Evolutionary conservation across 2,888 invertebrate genomes (phyloP).

Genomic region (Patella ulyssiponensis): DNA sequence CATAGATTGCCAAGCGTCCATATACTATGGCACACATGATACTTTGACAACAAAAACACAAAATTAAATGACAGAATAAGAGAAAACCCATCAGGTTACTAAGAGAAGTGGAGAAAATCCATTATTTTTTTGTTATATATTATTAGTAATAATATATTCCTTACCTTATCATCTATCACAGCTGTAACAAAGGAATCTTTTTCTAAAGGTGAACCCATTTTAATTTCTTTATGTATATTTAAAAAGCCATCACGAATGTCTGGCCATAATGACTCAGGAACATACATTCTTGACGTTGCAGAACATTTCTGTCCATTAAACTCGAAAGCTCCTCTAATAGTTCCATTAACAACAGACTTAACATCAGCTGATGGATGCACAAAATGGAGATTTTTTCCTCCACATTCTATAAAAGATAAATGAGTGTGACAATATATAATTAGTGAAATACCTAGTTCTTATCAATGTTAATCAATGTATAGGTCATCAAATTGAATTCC

Average conservation of each 20-base stretch:
- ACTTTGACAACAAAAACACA: background rate
- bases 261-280: conserved; percentile 90
- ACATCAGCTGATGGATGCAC: conserved; percentile 92
- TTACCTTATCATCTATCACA: conserved; percentile 91
- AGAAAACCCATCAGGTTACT: no score
- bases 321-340: conserved; percentile 94
- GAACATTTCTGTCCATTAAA: conserved; percentile 97
- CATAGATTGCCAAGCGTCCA: no score
- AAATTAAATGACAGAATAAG: background rate
- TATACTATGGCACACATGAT: background rate
- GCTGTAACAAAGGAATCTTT: conserved; percentile 87
- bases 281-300: conserved; percentile 96
- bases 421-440: no score
- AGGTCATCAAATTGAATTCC: background rate
- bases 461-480: background rate
- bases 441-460: background rate
- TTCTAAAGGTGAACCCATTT: conserved; percentile 86
- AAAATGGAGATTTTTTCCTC: conserved; percentile 99
- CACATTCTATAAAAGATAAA: conserved; percentile 82
- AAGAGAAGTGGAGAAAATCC: no score
- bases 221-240: conserved; percentile 81
- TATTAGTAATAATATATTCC: no score
- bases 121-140: no score
- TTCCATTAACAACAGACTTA: conserved; percentile 84
- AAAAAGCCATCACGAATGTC: conserved; percentile 80